Evolutionary conservation across 1,140 invertebrate genomes (phyloP).

Genomic region (Cydia splendana): DNA sequence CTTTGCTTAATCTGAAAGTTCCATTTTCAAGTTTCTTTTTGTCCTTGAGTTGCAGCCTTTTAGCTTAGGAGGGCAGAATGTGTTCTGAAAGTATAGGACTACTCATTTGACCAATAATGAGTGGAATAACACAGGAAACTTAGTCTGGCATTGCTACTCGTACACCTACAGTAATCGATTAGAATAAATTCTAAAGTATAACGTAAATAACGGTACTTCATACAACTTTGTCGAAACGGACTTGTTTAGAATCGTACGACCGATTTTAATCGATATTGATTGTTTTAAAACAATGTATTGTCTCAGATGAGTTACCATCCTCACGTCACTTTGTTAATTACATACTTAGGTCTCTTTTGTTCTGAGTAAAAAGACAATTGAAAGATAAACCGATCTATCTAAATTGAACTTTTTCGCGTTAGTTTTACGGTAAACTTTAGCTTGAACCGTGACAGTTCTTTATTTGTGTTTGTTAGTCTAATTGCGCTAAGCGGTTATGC

Average conservation of each 20-base stretch:
- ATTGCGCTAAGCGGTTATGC: conserved; percentile 20
- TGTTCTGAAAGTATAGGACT: too few species aligned
- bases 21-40: too few species aligned
- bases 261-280: background rate
- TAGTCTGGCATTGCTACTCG: too few species aligned
- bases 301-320: background rate
- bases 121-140: too few species aligned
- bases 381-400: background rate
- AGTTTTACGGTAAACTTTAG: background rate
- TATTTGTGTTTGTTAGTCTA: conserved; percentile 8
- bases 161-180: too few species aligned
- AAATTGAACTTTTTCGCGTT: background rate
- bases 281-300: background rate
- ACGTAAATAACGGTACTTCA: background rate
- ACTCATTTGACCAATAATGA: too few species aligned
- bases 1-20: too few species aligned
- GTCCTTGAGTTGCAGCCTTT: too few species aligned
- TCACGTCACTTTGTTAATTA: background rate
- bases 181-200: background rate
- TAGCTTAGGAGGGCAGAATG: background rate
- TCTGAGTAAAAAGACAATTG: conserved; percentile 1
- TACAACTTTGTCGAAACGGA: background rate
- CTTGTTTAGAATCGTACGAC: background rate
- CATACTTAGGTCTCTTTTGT: background rate
- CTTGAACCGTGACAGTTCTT: background rate